Evolutionary conservation across 2,888 invertebrate genomes (phyloP).

Genomic region (Saturnia japonica): DNA sequence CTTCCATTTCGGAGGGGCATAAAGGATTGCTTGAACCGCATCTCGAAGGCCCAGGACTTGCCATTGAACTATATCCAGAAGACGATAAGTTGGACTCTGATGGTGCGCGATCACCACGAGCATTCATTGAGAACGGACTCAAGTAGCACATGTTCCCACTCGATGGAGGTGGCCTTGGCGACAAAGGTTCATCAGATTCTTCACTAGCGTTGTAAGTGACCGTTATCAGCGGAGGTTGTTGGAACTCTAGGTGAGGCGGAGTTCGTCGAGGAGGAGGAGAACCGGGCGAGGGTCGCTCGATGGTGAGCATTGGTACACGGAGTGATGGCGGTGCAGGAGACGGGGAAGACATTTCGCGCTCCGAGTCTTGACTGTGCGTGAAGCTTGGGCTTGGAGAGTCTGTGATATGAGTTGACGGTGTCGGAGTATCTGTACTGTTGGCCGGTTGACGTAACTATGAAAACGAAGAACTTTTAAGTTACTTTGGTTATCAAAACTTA

Average conservation of each 20-base stretch:
- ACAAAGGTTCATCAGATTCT: slow-evolving; percentile 88
- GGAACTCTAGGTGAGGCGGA: slow-evolving; percentile 85
- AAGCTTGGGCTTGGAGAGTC: slow-evolving; percentile 75
- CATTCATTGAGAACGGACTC: slow-evolving; percentile 89
- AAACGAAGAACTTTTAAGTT: slow-evolving; percentile 23
- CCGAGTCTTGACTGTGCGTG: slow-evolving; percentile 75
- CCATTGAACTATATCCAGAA: slow-evolving; percentile 93
- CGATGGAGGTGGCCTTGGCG: slow-evolving; percentile 82
- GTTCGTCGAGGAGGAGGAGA: slow-evolving; percentile 83
- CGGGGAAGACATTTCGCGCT: slow-evolving; percentile 69
- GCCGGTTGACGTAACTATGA: slow-evolving; percentile 81
- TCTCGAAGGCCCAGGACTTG: slow-evolving; percentile 90
- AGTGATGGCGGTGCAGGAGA: slow-evolving; percentile 76
- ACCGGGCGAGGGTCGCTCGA: slow-evolving; percentile 87
- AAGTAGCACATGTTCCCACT: slow-evolving; percentile 86
- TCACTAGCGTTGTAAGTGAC: slow-evolving; percentile 89
- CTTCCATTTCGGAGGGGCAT: slow-evolving; percentile 89
- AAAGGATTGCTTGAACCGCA: slow-evolving; percentile 91
- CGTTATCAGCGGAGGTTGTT: slow-evolving; percentile 86
- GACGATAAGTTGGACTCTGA: slow-evolving; percentile 93
- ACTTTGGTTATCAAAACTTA: too few species aligned
- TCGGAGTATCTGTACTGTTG: slow-evolving; percentile 68
- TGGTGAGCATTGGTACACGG: slow-evolving; percentile 84
- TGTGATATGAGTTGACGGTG: slow-evolving; percentile 72
- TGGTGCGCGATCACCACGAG: slow-evolving; percentile 87